Conservation (phyloP, 2,797 vertebrate genomes). For the Pantherophis vulpinus region DNA sequence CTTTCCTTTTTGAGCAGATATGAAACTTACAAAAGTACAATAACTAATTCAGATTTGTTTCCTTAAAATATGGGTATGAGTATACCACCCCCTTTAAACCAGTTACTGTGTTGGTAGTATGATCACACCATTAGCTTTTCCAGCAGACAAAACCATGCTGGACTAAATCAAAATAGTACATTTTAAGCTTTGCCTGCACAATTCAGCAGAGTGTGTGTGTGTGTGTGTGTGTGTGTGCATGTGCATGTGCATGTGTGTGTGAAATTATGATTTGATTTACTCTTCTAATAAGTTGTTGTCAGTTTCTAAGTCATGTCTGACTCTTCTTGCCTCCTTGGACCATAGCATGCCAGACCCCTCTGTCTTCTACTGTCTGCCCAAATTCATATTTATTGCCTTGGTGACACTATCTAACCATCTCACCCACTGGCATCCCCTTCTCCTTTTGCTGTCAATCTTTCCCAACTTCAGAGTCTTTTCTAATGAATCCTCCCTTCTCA, state of each 20-base stretch:
- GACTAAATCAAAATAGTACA: neutral
- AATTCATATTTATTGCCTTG: neutral
- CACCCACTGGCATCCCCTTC: neutral
- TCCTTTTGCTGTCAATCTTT: neutral
- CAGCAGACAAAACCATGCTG: neutral
- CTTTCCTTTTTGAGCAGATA: neutral
- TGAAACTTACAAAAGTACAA: neutral
- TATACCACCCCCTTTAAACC: neutral
- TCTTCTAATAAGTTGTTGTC: neutral
- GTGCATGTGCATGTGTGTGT: too few species aligned
- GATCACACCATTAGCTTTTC: neutral
- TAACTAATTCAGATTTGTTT: neutral
- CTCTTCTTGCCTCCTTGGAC: neutral
- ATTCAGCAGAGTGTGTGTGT: neutral
- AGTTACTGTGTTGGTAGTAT: neutral
- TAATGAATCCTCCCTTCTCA: neutral
- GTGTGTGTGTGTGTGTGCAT: too few species aligned
- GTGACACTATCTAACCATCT: neutral
- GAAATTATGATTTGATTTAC: neutral
- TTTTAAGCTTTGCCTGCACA: neutral
- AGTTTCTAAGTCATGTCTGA: neutral
- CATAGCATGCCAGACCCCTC: neutral
- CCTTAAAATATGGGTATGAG: neutral
- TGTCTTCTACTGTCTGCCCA: neutral
- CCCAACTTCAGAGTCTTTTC: neutral